Base-by-base conservation (phyloP, 2,797 vertebrate species). In the Pelobates cultripes region DNA sequence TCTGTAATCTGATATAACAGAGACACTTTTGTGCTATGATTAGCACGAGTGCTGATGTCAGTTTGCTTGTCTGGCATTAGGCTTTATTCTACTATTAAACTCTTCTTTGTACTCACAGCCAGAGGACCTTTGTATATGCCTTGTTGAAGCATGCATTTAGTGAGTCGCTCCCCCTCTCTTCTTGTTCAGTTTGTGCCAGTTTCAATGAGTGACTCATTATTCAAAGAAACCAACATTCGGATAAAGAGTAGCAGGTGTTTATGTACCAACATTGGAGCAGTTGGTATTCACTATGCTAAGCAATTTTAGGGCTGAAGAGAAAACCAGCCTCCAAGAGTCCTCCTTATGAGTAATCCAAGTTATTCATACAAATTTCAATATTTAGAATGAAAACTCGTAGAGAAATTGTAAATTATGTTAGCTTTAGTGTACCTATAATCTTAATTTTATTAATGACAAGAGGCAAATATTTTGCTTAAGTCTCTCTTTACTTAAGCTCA, bases 11-110 rank as follows among this genome's bases (percentile, higher is more conserved):
- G 91, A 90, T 89, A 88, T 90, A 91, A 92, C 91, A 99, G 95
- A 97, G 94, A 85, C 75, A 88, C 94, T 95, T 97, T 97, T 99
- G 97, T 99, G 81, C 91, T 89, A 85, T 92, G 94, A 94, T 96
- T 96, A 96, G 93, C 91, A 89, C 90, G 94, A 89, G 90, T 89
- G 90, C 93, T 93, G 95, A 96, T 94, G 94, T 95, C 96, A 96
- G 94, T 95, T 91, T 91, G 89, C 93, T 92, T 89, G 91, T 92
- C 90, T 87, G 87, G 91, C 89, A 90, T 90, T 89, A 86, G 89
- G 92, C 92, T 94, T 92, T 93, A 94, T 93, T 92, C 91, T 91
- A 88, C 91, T 91, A 91, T 93, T 94, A 95, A 94, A 95, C 94
- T 91, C 90, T 92, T 92, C 95, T 95, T 98, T 97, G 96, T 98